These are phyloP conservation scores for Nomada fucata DNA, from an alignment of 2,888 invertebrate genomes.

Conservation along the genomic window DNA sequence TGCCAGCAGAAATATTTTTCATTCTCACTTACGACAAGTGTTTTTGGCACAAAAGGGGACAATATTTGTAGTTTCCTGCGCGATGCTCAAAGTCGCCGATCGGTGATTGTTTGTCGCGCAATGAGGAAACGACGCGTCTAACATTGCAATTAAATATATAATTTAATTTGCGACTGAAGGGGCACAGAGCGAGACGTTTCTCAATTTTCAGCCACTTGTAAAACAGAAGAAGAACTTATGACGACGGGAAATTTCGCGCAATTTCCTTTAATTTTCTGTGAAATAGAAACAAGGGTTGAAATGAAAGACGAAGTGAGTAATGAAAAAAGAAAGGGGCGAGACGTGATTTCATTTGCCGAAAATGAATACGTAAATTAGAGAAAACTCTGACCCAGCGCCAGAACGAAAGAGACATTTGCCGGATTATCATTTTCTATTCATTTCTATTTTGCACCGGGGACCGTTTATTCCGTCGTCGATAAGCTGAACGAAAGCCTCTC, in stretches of 20 bases:
- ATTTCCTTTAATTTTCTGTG: not conserved
- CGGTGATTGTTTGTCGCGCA: not conserved
- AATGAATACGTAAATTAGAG: conserved; percentile 14
- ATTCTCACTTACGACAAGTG: too few species aligned
- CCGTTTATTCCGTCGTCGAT: conserved; percentile 31
- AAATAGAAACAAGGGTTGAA: not conserved
- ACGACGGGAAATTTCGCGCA: conserved; percentile 12
- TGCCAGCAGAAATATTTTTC: too few species aligned
- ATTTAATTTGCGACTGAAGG: not conserved
- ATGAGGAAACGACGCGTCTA: not conserved
- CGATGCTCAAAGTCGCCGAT: too few species aligned
- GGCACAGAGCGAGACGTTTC: not conserved
- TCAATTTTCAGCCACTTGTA: too few species aligned
- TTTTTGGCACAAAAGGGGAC: too few species aligned
- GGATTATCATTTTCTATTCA: not conserved
- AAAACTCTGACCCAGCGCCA: not conserved
- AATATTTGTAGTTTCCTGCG: too few species aligned
- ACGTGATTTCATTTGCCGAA: conserved; percentile 14
- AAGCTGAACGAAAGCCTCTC: not conserved
- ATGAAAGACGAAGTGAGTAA: too few species aligned
- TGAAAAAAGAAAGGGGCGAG: too few species aligned
- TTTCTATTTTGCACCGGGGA: conserved; percentile 13
- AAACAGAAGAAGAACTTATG: not conserved
- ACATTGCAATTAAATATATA: not conserved
- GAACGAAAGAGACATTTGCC: conserved; percentile 10